Evolutionary conservation across 2,797 vertebrate species (phyloP), one percentile per base, ranked within the genome.

Genomic region (Oceanodroma leucorhoa): DNA sequence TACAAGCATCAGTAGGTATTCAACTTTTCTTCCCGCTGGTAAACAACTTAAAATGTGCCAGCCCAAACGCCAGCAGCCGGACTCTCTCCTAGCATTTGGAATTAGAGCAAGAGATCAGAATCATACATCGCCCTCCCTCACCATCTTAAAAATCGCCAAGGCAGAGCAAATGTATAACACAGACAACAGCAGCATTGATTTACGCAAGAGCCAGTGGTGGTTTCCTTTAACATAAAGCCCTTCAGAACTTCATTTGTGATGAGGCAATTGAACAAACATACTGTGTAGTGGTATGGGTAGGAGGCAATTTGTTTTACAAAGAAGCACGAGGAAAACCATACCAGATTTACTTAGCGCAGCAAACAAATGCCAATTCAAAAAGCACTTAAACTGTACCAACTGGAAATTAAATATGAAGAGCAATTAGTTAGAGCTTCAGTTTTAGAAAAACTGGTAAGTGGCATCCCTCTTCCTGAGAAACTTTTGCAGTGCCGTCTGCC

Each of bases 291-390:
- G 51, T 75, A 92, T 20, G 66, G 81, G 80, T 95, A 87, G 78
- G 88, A 96, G 75, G 90, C 65, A 92, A 85, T 93, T 96, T 93
- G 90, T 83, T 93, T 92, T 72, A 92, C 72, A 78, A 94, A 92
- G 75, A 65, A 80, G 82, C 78, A 94, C 0, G 0, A 95, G 66
- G 69, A 91, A 95, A 95, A 95, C 54, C 62, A 46, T 54, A 72
- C 57, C 67, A 95, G 81, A 87, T 87, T 87, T 77, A 87, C 60
- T 61, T 57, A 57, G 64, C 2, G 4, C 75, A 91, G 88, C 90
- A 87, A 95, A 94, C 75, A 93, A 92, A 96, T 65, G 83, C 46
- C 94, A 78, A 87, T 71, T 89, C 61, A 85, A 87, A 93, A 90
- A 87, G 38, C 78, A 76, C 61, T 94, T 82, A 36, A 84, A 76